A percentile compares a stretch with the other conserved stretches of the same genome.
Conservation (phyloP, 1,140 invertebrate species). For the Drosophila athabasca region DNA sequence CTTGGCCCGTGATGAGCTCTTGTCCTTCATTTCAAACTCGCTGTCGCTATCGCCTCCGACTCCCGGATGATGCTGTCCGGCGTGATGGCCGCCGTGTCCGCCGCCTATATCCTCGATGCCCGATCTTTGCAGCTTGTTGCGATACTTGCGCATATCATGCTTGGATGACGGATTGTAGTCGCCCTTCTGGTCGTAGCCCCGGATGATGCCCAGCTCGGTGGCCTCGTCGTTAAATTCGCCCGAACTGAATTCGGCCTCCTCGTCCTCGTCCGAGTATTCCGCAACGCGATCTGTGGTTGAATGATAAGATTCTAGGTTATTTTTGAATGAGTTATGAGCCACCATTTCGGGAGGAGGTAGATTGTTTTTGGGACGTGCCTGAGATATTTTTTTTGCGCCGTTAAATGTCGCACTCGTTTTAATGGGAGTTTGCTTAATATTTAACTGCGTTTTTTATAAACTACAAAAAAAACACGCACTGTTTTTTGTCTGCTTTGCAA, state of each 20-base stretch:
- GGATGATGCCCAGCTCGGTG: slow-evolving; percentile 76
- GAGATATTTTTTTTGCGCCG: slow-evolving; percentile 22
- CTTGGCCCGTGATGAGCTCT: slow-evolving; percentile 82
- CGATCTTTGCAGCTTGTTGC: slow-evolving; percentile 81
- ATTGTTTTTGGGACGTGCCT: slow-evolving; percentile 7
- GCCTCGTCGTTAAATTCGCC: slow-evolving; percentile 87
- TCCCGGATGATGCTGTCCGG: slow-evolving; percentile 58
- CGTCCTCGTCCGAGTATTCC: slow-evolving; percentile 88
- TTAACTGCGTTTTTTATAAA: slow-evolving; percentile 33
- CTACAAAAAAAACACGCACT: slow-evolving; percentile 20
- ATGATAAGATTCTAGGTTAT: background rate
- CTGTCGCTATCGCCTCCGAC: slow-evolving; percentile 82
- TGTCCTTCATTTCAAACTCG: slow-evolving; percentile 86
- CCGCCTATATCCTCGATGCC: slow-evolving; percentile 76
- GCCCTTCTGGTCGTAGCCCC: slow-evolving; percentile 77
- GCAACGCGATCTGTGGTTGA: slow-evolving; percentile 85
- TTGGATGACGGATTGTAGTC: slow-evolving; percentile 79
- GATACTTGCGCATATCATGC: slow-evolving; percentile 83
- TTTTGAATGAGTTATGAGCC: background rate
- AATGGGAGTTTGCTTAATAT: slow-evolving; percentile 1
- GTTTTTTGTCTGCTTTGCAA: slow-evolving; percentile 44
- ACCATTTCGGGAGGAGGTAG: background rate
- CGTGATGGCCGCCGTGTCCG: slow-evolving; percentile 74
- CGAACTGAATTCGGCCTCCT: slow-evolving; percentile 88
- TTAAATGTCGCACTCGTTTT: background rate